These are phyloP conservation scores for Alligator sinensis DNA, from an alignment of 2,113 vertebrate genomes.

Conservation along the genomic window DNA sequence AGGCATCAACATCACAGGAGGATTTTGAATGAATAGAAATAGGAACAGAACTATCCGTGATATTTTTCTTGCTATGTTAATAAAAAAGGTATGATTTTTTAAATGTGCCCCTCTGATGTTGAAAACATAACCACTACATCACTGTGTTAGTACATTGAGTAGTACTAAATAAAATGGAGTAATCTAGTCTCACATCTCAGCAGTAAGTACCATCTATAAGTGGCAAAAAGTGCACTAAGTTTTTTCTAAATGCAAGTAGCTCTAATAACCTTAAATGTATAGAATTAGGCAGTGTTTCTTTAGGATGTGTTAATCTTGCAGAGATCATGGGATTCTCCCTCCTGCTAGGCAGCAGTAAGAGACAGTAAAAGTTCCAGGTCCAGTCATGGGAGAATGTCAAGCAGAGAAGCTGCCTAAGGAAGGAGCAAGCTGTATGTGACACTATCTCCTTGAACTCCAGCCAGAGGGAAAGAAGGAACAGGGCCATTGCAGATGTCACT, in stretches of 20 bases:
- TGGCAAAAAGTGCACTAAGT: background rate
- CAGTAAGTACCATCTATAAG: background rate
- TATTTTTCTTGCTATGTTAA: background rate
- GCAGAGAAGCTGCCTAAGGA: background rate
- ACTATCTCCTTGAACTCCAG: background rate
- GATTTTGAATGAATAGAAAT: background rate
- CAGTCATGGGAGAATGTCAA: background rate
- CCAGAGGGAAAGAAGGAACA: background rate
- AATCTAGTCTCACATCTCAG: background rate
- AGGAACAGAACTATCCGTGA: background rate
- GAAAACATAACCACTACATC: background rate
- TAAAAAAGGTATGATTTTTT: background rate
- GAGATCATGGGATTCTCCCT: background rate
- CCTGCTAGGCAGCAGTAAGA: background rate
- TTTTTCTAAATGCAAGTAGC: background rate
- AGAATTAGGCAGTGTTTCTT: background rate
- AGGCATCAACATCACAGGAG: background rate
- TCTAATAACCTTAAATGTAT: background rate
- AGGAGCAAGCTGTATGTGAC: background rate
- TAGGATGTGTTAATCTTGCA: background rate
- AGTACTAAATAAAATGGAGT: background rate
- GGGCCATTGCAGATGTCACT: background rate
- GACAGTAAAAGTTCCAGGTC: background rate
- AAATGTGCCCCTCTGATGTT: background rate
- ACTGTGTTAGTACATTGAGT: background rate